phyloP scores from a whole-genome alignment of 2,888 invertebrate species.

The Drosophila borborema region DNA sequence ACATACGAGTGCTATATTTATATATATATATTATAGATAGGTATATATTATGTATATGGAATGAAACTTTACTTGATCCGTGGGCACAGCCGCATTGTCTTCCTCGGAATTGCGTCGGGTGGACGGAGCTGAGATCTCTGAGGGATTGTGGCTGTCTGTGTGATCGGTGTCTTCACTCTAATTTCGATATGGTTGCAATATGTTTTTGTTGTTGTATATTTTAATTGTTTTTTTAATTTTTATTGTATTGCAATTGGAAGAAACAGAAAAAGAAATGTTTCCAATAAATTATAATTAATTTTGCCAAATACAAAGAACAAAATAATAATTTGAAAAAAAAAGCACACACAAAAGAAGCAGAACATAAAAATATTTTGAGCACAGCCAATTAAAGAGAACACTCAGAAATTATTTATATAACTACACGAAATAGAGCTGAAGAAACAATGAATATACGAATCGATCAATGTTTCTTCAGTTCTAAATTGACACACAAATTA shows the following conservation, averaged over 20 bases:
- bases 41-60: slow-evolving; percentile 18
- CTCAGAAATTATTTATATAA: not conserved
- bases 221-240: slow-evolving; percentile 11
- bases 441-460: not conserved
- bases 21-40: slow-evolving; percentile 4
- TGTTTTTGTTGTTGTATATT: slow-evolving; percentile 29
- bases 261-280: slow-evolving; percentile 61
- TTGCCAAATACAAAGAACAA: slow-evolving; percentile 34
- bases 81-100: slow-evolving; percentile 82
- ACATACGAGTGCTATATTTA: slow-evolving; percentile 2
- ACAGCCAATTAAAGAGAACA: slow-evolving; percentile 14
- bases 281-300: slow-evolving; percentile 53
- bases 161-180: slow-evolving; percentile 85
- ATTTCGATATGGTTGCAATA: slow-evolving; percentile 51
- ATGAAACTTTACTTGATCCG: slow-evolving; percentile 77
- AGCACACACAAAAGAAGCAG: slow-evolving; percentile 10
- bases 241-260: slow-evolving; percentile 52
- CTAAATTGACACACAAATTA: not conserved
- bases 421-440: not conserved
- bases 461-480: not conserved
- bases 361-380: slow-evolving; percentile 20
- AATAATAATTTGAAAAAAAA: not conserved
- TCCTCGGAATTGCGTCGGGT: slow-evolving; percentile 84
- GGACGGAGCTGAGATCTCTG: slow-evolving; percentile 84
- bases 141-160: slow-evolving; percentile 84